A percentile compares a stretch with the other conserved stretches of the same genome.
These are phyloP conservation scores for Xanthia icteritia DNA, from an alignment of 2,888 invertebrate genomes.

Conservation along the genomic window DNA sequence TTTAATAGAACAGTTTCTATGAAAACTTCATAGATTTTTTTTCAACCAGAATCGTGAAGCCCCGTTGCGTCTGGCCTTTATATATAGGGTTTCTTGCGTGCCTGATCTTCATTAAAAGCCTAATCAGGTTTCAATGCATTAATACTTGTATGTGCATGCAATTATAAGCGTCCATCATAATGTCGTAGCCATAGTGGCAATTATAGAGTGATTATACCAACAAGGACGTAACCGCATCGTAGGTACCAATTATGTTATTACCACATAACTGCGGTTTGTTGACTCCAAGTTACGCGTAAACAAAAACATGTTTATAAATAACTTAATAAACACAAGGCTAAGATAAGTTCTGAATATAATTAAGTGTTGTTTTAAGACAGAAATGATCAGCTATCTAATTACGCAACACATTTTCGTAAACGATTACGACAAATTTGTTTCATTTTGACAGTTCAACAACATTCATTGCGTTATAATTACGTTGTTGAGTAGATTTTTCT, in stretches of 20 bases:
- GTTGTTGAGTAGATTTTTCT: no score
- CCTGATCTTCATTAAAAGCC: no score
- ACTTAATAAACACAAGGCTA: neutral
- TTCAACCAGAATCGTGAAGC: no score
- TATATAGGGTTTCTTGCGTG: neutral
- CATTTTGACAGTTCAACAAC: no score
- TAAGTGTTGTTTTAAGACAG: no score
- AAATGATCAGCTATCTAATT: no score
- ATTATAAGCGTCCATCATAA: neutral
- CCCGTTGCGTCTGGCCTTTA: no score
- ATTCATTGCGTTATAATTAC: no score
- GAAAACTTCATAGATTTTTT: no score
- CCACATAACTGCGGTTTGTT: constrained; percentile 43
- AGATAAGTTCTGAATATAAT: no score
- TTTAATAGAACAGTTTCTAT: neutral
- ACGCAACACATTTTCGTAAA: no score
- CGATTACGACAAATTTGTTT: no score
- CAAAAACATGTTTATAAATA: constrained; percentile 20
- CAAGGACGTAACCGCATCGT: constrained; percentile 30
- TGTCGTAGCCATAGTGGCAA: neutral
- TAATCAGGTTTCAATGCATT: constrained; percentile 4
- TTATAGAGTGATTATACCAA: constrained; percentile 12
- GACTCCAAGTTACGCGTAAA: constrained; percentile 18
- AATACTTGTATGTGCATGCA: neutral
- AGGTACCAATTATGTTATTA: constrained; percentile 37